Evolutionary conservation across 2,113 vertebrate genomes (phyloP), one percentile per base, ranked within the genome.

Genomic region (Theropithecus gelada): DNA sequence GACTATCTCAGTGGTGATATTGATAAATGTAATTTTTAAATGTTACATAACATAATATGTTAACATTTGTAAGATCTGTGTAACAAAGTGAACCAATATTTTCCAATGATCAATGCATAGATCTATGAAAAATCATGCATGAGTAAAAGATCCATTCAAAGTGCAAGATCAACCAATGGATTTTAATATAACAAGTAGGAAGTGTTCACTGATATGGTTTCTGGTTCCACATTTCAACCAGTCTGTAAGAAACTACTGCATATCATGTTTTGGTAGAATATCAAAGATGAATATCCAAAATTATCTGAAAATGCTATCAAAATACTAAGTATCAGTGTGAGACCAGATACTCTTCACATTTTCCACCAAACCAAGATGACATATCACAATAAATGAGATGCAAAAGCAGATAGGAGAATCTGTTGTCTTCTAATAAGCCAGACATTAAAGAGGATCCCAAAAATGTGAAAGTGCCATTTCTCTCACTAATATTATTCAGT

Each of bases 281-380:
- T 57, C 78, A 88, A 96, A 92, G 40, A 90, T 88, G 23, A 84
- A 79, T 81, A 93, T 50, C 43, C n/a, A 66, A 94, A 93, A 94
- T 72, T 72, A 85, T 32, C 81, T 93, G 13, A 75, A 93, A 93
- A 94, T 79, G 48, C 38, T 86, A 75, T 90, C 52, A 92, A 96
- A 94, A 97, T 79, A 84, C 10, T 78, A 92, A 6, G 4, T 64
- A 76, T 55, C 27, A 83, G 30, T 75, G 11, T 81, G 8, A 88
- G 13, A 35, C 8, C 48, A 75, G 35, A 73, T 20, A 85, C 7
- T 70, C 64, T 68, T 92, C 32, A 61, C 35, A 66, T 84, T n/a
- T 93, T 83, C 43, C 86, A 87, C 61, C 59, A 96, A 91, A 90
- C 13, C 48, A 88, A 93, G 17, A 82, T 10, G 92, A 79, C 2